phyloP scores from a whole-genome alignment of 1,140 invertebrate genomes.

The Drosophila paulistorum region DNA sequence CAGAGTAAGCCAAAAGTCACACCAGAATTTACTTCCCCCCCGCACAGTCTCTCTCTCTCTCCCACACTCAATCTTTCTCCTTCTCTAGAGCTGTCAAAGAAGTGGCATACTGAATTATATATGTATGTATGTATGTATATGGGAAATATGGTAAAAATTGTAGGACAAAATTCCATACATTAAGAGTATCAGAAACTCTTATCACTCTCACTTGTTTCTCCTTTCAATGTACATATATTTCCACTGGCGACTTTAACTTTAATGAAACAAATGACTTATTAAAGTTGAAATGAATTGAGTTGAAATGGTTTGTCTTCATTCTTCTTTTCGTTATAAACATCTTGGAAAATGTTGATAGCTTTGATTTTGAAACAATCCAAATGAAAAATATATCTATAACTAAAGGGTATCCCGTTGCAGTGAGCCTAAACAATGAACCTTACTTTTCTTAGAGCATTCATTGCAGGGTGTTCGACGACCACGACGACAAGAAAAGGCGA shows the following conservation, averaged over 20 bases:
- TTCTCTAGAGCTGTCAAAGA: slow-evolving; percentile 60
- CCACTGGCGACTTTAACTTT: no score
- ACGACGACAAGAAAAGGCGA: background rate
- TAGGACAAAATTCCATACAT: slow-evolving; percentile 24
- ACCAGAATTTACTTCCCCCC: slow-evolving; percentile 44
- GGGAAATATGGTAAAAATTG: slow-evolving; percentile 44
- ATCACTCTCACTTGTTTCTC: background rate
- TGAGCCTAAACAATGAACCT: background rate
- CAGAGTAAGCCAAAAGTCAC: slow-evolving; percentile 67
- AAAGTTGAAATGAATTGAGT: no score
- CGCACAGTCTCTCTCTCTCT: background rate
- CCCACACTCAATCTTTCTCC: slow-evolving; percentile 14
- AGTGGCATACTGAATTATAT: slow-evolving; percentile 64
- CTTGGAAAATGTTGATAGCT: no score
- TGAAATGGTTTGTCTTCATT: no score
- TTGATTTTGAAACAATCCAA: no score
- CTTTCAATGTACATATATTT: background rate
- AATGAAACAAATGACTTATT: no score
- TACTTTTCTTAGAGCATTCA: background rate
- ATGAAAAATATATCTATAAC: no score
- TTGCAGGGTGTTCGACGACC: background rate
- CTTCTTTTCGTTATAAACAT: no score
- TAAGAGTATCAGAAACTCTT: background rate
- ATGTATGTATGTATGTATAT: slow-evolving; percentile 20
- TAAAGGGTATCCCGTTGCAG: no score